Conservation (phyloP, 1,140 invertebrate genomes). For the Drosophila melanogaster region DNA sequence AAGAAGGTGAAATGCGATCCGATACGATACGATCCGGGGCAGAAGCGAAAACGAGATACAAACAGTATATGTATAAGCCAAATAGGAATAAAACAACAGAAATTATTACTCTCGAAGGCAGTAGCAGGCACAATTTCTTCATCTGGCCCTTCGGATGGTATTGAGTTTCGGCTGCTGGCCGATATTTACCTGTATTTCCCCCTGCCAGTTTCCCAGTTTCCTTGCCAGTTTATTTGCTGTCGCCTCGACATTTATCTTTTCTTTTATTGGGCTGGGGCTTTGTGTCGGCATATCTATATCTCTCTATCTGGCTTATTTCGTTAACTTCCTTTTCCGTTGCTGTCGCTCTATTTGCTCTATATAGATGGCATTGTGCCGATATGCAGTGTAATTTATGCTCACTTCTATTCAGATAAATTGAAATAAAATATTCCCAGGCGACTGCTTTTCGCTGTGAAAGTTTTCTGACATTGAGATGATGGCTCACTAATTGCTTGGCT, state of each 20-base stretch:
- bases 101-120: constrained; percentile 68
- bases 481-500: constrained; percentile 44
- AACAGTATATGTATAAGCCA: constrained; percentile 5
- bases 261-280: constrained; percentile 73
- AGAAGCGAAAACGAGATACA: constrained; percentile 17
- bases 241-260: constrained; percentile 77
- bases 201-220: background rate
- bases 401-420: constrained; percentile 73
- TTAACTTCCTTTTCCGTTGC: constrained; percentile 79
- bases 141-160: constrained; percentile 34
- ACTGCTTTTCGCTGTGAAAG: constrained; percentile 40
- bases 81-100: constrained; percentile 41
- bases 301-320: constrained; percentile 81
- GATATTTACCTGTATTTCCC: constrained; percentile 45
- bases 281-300: constrained; percentile 69
- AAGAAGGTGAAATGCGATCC: constrained; percentile 84
- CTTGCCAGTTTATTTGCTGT: constrained; percentile 27
- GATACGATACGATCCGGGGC: constrained; percentile 74
- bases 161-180: constrained; percentile 37
- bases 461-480: constrained; percentile 41
- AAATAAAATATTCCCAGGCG: constrained; percentile 67
- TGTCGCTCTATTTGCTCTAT: constrained; percentile 67
- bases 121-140: constrained; percentile 51
- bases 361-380: constrained; percentile 69
- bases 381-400: constrained; percentile 75